phyloP scores from a whole-genome alignment of 2,797 vertebrate species.

The Octomys mimax region DNA sequence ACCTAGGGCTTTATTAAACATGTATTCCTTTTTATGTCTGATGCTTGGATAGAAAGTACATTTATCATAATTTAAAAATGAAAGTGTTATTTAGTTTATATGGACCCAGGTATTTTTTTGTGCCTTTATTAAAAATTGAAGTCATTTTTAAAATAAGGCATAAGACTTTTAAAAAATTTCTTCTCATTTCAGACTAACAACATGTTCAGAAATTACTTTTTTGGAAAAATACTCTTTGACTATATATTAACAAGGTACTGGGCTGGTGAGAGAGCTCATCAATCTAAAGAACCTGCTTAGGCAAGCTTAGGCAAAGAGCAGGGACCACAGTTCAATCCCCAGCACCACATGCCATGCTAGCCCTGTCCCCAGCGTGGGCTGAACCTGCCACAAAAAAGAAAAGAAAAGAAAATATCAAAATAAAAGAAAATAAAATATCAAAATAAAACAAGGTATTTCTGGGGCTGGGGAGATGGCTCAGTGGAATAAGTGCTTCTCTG shows the following conservation, averaged over 20 bases:
- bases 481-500: too few species aligned
- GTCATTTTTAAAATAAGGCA: neutral
- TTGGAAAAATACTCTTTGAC: conserved; percentile 20
- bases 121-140: neutral
- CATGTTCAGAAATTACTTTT: neutral
- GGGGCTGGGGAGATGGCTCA: too few species aligned
- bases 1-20: neutral
- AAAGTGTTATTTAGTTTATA: neutral
- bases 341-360: too few species aligned
- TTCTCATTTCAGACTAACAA: neutral
- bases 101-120: neutral
- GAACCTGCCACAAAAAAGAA: too few species aligned
- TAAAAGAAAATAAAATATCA: too few species aligned
- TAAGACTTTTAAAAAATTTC: neutral
- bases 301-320: too few species aligned
- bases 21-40: neutral
- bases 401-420: too few species aligned
- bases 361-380: too few species aligned
- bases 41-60: neutral
- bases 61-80: conserved; percentile 4
- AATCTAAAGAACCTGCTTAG: too few species aligned
- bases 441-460: too few species aligned
- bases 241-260: neutral
- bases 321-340: too few species aligned
- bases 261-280: too few species aligned